phyloP scores from a whole-genome alignment of 2,113 vertebrate genomes.

The Eubucco bourcierii region DNA sequence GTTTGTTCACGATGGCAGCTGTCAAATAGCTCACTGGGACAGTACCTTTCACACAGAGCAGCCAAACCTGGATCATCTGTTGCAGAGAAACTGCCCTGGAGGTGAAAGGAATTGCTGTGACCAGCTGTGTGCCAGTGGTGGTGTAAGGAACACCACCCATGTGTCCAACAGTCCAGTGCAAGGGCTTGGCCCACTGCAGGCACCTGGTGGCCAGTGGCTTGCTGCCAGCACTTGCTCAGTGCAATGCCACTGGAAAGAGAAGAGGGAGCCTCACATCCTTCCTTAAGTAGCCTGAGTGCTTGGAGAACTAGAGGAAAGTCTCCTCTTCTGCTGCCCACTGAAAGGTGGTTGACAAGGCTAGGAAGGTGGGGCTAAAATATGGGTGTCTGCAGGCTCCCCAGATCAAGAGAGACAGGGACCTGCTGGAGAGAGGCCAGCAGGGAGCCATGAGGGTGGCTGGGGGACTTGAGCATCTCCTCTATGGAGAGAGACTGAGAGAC shows the following conservation, averaged over 20 bases:
- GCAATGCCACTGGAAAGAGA: not conserved
- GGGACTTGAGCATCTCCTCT: no score
- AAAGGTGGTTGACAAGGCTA: not conserved
- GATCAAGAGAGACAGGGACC: no score
- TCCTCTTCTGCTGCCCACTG: rapidly evolving
- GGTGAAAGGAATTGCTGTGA: not conserved
- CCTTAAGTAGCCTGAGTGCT: not conserved
- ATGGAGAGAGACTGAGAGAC: no score
- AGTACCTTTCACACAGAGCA: not conserved
- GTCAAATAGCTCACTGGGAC: not conserved
- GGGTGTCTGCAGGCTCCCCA: no score
- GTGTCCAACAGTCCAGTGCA: rapidly evolving
- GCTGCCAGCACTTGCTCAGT: not conserved
- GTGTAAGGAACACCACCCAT: no score
- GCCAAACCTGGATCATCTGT: not conserved
- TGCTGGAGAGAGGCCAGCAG: no score
- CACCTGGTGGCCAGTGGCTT: not conserved
- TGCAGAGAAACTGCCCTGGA: not conserved
- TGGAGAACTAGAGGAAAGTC: not conserved
- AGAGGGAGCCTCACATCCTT: not conserved
- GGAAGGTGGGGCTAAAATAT: not conserved
- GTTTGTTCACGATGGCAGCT: not conserved
- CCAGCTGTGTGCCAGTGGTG: not conserved
- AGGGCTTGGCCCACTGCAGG: not conserved
- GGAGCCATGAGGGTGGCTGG: no score